Base-by-base conservation (phyloP, 2,888 invertebrate genomes). In the Apotomis capreana region DNA sequence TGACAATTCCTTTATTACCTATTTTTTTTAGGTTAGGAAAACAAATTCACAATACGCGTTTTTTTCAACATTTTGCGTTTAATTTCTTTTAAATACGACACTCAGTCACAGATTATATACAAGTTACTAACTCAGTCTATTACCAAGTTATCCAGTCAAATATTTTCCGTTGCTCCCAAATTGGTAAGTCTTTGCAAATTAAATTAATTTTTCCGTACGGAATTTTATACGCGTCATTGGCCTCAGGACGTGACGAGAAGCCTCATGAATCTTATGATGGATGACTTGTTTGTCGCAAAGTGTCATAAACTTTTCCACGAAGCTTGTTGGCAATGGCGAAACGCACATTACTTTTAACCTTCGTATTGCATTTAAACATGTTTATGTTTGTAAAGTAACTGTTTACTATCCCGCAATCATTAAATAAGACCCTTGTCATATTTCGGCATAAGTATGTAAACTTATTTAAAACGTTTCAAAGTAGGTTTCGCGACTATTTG, bases 301-400 rank as follows among this genome's bases (percentile, higher is more conserved):
- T 54, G 72, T 68, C 68, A 63, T 63, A 68, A 63, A 72, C 63
- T 46, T 58, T 68, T 72, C 72, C 63, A 72, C 6, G 58, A 46
- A 68, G 52, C 37, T 52, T n/a, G 58, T 12, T 51, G 26, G 26
- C 26, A 26, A 26, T 2, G 26, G 26, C 26, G 10, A 15, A 58
- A 49, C 49, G 49, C 49, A 49, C 9, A 49, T 26, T 26, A 26
- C 1, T 26, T 26, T 40, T 4, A 40, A 40, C 40, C 40, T 40
- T 40, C 40, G 40, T 6, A 40, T 6, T 26, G 26, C 26, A 26
- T 26, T 26, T 40, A 4, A 40, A 40, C 40, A 40, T 6, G 5
- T 6, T 40, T 40, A 40, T 49, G 49, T 49, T 8, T 49, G 49
- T 49, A 12, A 49, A 49, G 10, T 49, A 49, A 49, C 40, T 6